Conservation (phyloP, 2,888 invertebrate species). For the Sesia apiformis region DNA sequence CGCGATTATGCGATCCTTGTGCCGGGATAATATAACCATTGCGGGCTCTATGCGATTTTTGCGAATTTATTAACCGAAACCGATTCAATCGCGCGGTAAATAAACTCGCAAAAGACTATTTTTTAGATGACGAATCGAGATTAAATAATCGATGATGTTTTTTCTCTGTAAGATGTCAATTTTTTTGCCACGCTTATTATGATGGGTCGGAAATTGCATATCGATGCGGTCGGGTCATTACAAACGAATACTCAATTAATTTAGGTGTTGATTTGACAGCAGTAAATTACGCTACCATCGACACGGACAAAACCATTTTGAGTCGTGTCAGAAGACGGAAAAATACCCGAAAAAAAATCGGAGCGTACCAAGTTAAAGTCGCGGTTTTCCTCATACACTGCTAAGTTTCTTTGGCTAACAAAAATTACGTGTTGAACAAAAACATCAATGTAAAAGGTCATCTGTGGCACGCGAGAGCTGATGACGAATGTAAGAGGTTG, state of each 20-base stretch:
- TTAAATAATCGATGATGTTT: constrained; percentile 53
- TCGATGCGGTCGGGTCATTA: constrained; percentile 39
- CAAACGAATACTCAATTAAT: constrained; percentile 56
- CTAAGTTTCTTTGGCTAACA: constrained; percentile 19
- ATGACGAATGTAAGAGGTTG: constrained; percentile 69
- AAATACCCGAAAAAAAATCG: neutral
- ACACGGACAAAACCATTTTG: neutral
- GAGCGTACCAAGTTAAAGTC: neutral
- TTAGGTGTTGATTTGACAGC: constrained; percentile 58
- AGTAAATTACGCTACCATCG: constrained; percentile 31
- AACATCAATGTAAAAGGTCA: constrained; percentile 52
- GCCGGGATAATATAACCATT: constrained; percentile 12
- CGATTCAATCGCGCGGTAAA: constrained; percentile 23
- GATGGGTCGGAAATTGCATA: constrained; percentile 54
- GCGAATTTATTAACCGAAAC: constrained; percentile 31
- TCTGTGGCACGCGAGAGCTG: constrained; percentile 28
- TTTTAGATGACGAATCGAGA: constrained; percentile 14
- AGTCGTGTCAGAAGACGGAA: neutral
- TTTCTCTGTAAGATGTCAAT: constrained; percentile 37
- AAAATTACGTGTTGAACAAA: constrained; percentile 16
- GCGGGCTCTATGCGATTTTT: constrained; percentile 9
- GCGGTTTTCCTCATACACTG: constrained; percentile 18
- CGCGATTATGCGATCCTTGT: constrained; percentile 17
- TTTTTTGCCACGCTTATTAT: constrained; percentile 61
- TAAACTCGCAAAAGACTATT: neutral